phyloP scores from a whole-genome alignment of 1,140 invertebrate species.

The Hylaeus anthracinus region DNA sequence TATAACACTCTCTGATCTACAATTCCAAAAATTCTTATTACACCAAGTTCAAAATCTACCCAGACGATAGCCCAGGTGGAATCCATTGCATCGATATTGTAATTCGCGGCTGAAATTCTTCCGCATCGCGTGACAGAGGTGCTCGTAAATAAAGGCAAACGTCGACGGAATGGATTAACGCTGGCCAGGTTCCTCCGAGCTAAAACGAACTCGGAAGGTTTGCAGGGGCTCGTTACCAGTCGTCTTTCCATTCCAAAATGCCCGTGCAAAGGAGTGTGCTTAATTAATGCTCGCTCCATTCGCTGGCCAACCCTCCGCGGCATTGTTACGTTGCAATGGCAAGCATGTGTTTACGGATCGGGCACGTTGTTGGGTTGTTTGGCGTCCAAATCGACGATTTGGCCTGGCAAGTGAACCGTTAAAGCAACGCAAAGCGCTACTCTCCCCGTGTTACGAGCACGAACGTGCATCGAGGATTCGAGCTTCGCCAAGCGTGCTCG shows the following conservation, averaged over 20 bases:
- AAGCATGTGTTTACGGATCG: constrained; percentile 25
- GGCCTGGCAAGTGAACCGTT: constrained; percentile 60
- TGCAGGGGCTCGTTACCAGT: background rate
- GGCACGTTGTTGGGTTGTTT: constrained; percentile 11
- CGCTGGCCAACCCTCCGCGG: background rate
- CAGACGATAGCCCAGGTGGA: background rate
- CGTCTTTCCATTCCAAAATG: constrained; percentile 15
- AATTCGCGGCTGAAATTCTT: constrained; percentile 7
- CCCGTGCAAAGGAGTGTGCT: constrained; percentile 47
- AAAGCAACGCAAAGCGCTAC: constrained; percentile 39
- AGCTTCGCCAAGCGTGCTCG: background rate
- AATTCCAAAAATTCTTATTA: too few species aligned
- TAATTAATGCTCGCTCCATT: constrained; percentile 51
- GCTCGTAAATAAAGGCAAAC: constrained; percentile 26
- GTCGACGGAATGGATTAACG: constrained; percentile 21
- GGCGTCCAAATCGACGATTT: constrained; percentile 38
- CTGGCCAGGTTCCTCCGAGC: constrained; percentile 4
- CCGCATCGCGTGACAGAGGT: constrained; percentile 33
- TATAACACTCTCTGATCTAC: too few species aligned
- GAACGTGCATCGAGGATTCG: constrained; percentile 1
- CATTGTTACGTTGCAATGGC: background rate
- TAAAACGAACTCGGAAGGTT: background rate
- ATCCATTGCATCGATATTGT: background rate
- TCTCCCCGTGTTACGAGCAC: constrained; percentile 11
- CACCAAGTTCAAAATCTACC: too few species aligned